phyloP scores from a whole-genome alignment of 2,797 vertebrate species.

The Petrocephalus sullivani region DNA sequence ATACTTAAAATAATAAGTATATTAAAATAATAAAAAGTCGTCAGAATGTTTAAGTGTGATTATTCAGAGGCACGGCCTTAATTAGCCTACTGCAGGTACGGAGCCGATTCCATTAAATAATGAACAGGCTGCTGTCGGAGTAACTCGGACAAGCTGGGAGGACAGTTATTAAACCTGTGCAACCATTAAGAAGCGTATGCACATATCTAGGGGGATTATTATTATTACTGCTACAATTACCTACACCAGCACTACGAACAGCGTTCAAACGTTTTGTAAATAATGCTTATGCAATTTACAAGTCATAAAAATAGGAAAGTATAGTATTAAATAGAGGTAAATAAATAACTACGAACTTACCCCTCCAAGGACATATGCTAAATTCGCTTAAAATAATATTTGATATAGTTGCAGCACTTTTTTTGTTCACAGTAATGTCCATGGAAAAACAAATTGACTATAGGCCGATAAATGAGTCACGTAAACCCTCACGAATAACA shows the following conservation, averaged over 20 bases:
- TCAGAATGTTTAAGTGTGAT: neutral
- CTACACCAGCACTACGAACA: neutral
- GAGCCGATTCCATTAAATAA: neutral
- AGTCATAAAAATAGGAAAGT: neutral
- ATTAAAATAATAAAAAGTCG: neutral
- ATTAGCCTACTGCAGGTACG: neutral
- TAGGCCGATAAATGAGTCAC: neutral
- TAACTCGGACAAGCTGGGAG: neutral
- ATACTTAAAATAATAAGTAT: too few relatives aligned
- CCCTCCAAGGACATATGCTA: neutral
- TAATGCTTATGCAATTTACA: neutral
- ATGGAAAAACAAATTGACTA: neutral
- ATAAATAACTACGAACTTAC: neutral
- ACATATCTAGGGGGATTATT: neutral
- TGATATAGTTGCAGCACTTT: neutral
- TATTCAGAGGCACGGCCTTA: neutral
- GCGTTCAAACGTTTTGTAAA: neutral
- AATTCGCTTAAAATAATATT: neutral
- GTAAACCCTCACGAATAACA: neutral
- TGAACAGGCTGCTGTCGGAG: neutral
- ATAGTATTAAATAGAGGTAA: neutral
- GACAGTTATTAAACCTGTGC: neutral
- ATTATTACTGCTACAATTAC: neutral
- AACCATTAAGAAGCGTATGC: neutral
- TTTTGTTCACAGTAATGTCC: neutral